Base-by-base conservation (phyloP, 1,140 invertebrate species). In the Schlechtendalia chinensis region DNA sequence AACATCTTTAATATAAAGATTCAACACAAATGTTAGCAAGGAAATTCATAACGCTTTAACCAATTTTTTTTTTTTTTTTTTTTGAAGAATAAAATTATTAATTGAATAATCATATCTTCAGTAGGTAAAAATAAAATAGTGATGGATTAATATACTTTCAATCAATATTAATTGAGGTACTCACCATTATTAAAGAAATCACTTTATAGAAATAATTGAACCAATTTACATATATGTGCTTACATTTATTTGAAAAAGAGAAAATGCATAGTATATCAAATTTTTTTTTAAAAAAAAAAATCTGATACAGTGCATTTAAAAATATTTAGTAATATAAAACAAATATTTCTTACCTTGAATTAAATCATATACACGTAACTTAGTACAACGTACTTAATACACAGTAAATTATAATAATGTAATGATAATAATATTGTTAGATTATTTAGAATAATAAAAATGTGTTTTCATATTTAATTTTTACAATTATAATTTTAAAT, bases 301-400 rank as follows among this genome's bases (percentile, higher is more conserved):
- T 79, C 16, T 79, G 58, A 79, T 79, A 61, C 27, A 61, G 8
- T 63, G 75, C 75, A 79, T 50, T 61, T 47, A 19, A 17, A 61
- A 61, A 45, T 50, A 50, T 79, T n/a, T 79, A 29, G 24, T 63
- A 79, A 50, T 63, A 79, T 79, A 63, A 59, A 79, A 79, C 56
- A 61, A 63, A 61, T 61, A 79, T 27, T 79, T 79, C 75, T 79
- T 79, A 79, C 75, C 75, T 79, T 79, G 58, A 63, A 79, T 63
- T 50, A 79, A 24, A 77, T 58, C 72, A 77, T 77, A 77, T 24
- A 77, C 56, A 79, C 22, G 56, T 45, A 77, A 39, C 32, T 39
- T 39, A 39, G 32, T 50, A 50, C 19, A 77, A 79, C 39, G 75
- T 45, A 79, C 58, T 79, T 79, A 79, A 79, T 79, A 63, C n/a